Base-by-base conservation (phyloP, 2,113 vertebrate species). In the Pseudorasbora parva region DNA sequence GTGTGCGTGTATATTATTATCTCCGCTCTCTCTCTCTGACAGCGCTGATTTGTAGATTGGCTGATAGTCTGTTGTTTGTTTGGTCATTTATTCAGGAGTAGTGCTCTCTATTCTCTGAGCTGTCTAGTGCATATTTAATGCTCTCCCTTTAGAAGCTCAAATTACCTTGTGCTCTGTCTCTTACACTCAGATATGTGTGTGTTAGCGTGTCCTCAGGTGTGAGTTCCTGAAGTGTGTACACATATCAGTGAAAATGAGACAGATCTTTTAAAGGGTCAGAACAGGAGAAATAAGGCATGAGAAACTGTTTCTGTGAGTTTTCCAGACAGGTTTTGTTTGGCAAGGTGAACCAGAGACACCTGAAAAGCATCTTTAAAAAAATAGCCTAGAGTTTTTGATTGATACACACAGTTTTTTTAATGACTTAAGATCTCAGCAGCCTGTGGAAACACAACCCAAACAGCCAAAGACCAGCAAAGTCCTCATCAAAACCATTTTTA, bases 51-150 rank as follows among this genome's bases (percentile, higher is more conserved):
- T 83, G 85, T 75, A 66, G 78, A 66, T 80, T 51, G 37, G 74
- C 37, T 81, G 49, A 49, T 68, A 54, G 82, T 86, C 56, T 84
- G 77, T 76, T 83, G 76, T 83, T 83, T 86, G 57, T 81, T 79
- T 83, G 49, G 77, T 64, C 76, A 59, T 84, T 76, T 84, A 69
- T 76, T 76, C 80, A 45, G 59, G 64, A 77, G 45, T 41, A 30
- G 59, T 27, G 27, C 45, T 83, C 74, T 72, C 66, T n/a, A 64
- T 41, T 56, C 74, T 79, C 66, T 78, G 59, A 41, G 41, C 37
- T 33, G 47, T 69, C 66, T 79, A 30, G 81, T 79, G 56, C 82
- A 86, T 85, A 78, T 84, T 78, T 84, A 77, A 84, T 84, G 74
- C 75, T 69, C 33, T 71, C 30, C n/a, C 21, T 54, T 56, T 27